Conservation (phyloP, 1,140 invertebrate species). For the Bombus ignitus region DNA sequence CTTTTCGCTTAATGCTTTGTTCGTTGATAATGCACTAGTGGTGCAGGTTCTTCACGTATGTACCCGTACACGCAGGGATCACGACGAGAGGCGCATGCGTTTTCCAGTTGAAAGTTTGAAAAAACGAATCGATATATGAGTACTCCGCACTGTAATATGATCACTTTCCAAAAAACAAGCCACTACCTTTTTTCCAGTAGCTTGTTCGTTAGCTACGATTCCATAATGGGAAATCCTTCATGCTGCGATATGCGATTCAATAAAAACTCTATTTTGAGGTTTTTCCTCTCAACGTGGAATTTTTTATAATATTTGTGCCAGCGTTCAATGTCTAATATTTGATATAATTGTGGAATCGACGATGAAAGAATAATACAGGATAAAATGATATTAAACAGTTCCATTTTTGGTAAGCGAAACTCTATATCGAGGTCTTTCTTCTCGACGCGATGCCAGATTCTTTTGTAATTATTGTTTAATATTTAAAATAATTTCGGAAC, state of each 20-base stretch:
- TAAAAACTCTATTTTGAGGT: background rate
- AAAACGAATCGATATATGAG: constrained; percentile 51
- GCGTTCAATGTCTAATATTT: too few species aligned
- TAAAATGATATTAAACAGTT: too few species aligned
- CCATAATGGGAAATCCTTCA: background rate
- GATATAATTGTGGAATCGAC: too few species aligned
- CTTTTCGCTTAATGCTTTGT: background rate
- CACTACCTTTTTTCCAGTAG: background rate
- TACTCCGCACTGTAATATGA: constrained; percentile 20
- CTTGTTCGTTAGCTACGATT: background rate
- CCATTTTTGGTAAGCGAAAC: too few species aligned
- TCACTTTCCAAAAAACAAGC: constrained; percentile 31
- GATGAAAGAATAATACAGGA: too few species aligned
- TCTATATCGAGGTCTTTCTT: too few species aligned
- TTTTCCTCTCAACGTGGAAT: background rate
- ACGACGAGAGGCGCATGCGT: constrained; percentile 20
- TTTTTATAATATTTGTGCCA: background rate
- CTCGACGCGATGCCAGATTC: accelerated
- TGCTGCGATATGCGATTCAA: background rate
- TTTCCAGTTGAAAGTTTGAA: constrained; percentile 42
- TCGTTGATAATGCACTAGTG: background rate
- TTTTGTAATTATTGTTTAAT: too few species aligned
- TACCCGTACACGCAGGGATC: background rate
- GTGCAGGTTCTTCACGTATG: background rate
- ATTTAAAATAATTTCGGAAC: too few species aligned